Base-by-base conservation (phyloP, 1,140 invertebrate species). In the Trigoniulus corallinus region DNA sequence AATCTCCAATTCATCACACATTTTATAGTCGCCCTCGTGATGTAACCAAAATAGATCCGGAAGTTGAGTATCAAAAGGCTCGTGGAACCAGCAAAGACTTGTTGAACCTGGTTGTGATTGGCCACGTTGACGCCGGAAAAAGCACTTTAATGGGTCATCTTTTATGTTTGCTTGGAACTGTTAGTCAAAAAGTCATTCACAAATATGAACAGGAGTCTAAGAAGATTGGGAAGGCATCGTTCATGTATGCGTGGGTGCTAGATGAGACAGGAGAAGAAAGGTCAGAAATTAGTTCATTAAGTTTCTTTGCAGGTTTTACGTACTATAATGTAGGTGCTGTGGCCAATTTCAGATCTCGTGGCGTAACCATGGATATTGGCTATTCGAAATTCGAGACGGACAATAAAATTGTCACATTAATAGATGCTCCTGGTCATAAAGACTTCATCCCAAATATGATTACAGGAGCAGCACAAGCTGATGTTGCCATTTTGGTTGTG, bases 381-480 rank as follows among this genome's bases (percentile, higher is more conserved):
- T 80, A 86, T 56, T 86, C 86, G 1, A 81, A 82, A 55, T 96
- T 99, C 73, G 87, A 95, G 67, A 97, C 94, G 1, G 74, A 79
- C 37, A 79, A 78, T 15, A 92, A 89, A 68, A 73, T 74, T 46
- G 76, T 94, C 1, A 87, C 83, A 2, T 68, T 98, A 42, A 67
- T 98, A 21, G 95, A 99, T 75, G 93, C 94, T 47, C 95, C 95
- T 2, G 95, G 95, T 0, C 95, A 99, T 66, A 92, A 71, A 81
- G 78, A 98, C 68, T 99, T 99, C 63, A 98, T 99, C 62, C 94
- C 95, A 1, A 98, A 98, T 62, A 98, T 98, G 94, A 98, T 99
- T 52, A 91, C 82, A 26, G 92, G 92, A 44, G 89, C 93, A 24
- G 85, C 89, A 12, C 91, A 97, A 69, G 94, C 95, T 24, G 95